These are phyloP conservation scores for Gopherus flavomarginatus DNA, from an alignment of 2,113 vertebrate species.

Conservation along the genomic window DNA sequence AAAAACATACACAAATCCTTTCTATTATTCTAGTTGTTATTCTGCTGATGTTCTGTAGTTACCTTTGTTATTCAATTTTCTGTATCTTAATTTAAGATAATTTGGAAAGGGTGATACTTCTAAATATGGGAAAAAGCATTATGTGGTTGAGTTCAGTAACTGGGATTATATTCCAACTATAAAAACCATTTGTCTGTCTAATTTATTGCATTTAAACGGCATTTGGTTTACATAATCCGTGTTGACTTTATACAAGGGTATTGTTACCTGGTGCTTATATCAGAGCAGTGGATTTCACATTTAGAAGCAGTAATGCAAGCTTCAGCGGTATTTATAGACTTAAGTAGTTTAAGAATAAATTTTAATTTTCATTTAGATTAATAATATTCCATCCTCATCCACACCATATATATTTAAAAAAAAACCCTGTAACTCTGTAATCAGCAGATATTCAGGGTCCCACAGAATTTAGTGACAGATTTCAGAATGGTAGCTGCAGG, in stretches of 20 bases:
- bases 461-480: background rate
- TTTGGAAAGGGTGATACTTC: background rate
- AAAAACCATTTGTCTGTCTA: background rate
- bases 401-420: background rate
- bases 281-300: background rate
- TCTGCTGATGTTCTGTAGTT: background rate
- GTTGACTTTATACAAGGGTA: background rate
- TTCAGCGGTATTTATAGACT: constrained; percentile 11
- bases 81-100: background rate
- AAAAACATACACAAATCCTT: background rate
- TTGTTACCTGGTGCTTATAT: background rate
- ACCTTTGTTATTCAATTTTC: background rate
- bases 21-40: background rate
- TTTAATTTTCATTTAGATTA: background rate
- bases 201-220: constrained; percentile 14
- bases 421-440: background rate
- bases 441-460: background rate
- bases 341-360: background rate
- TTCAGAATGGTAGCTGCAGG: too few species aligned
- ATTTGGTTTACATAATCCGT: constrained; percentile 5
- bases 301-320: background rate
- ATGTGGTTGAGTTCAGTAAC: background rate
- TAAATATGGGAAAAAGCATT: background rate
- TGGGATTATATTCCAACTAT: background rate
- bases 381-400: background rate